phyloP scores from a whole-genome alignment of 2,888 invertebrate species.

The Perdita meconis region DNA sequence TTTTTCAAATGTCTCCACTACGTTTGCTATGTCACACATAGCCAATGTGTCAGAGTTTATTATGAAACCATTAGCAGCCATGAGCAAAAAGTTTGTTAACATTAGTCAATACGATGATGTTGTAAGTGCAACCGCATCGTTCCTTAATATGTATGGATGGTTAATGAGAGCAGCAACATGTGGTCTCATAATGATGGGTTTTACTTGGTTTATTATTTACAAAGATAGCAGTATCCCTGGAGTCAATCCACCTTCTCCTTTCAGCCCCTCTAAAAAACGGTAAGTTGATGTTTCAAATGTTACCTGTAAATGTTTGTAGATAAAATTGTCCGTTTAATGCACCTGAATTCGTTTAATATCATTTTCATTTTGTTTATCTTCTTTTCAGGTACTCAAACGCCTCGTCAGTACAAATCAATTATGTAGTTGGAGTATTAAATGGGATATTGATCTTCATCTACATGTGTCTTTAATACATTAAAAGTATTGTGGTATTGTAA shows the following conservation, averaged over 20 bases:
- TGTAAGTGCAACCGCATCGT: slow-evolving; percentile 39
- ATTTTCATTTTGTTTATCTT: background rate
- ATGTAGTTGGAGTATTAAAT: slow-evolving; percentile 75
- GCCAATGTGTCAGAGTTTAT: slow-evolving; percentile 36
- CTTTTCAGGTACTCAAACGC: slow-evolving; percentile 60
- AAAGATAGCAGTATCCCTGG: slow-evolving; percentile 87
- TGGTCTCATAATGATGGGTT: slow-evolving; percentile 85
- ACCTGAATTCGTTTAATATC: background rate
- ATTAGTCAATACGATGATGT: slow-evolving; percentile 61
- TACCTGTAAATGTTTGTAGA: slow-evolving; percentile 10
- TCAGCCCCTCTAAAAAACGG: slow-evolving; percentile 85
- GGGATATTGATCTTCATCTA: slow-evolving; percentile 76
- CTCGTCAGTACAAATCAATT: slow-evolving; percentile 75
- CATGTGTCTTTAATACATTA: slow-evolving; percentile 71
- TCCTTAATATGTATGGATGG: slow-evolving; percentile 60
- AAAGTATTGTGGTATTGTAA: background rate
- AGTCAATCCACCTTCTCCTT: slow-evolving; percentile 86
- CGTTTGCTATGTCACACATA: slow-evolving; percentile 27
- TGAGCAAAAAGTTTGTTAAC: slow-evolving; percentile 58
- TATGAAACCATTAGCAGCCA: slow-evolving; percentile 36
- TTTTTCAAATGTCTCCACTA: slow-evolving; percentile 44
- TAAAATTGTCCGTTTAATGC: background rate
- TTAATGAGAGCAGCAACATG: slow-evolving; percentile 77
- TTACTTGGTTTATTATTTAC: slow-evolving; percentile 87
- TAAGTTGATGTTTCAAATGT: slow-evolving; percentile 70